These are phyloP conservation scores for Dryoscopus gambensis DNA, from an alignment of 2,113 vertebrate genomes.

Conservation along the genomic window DNA sequence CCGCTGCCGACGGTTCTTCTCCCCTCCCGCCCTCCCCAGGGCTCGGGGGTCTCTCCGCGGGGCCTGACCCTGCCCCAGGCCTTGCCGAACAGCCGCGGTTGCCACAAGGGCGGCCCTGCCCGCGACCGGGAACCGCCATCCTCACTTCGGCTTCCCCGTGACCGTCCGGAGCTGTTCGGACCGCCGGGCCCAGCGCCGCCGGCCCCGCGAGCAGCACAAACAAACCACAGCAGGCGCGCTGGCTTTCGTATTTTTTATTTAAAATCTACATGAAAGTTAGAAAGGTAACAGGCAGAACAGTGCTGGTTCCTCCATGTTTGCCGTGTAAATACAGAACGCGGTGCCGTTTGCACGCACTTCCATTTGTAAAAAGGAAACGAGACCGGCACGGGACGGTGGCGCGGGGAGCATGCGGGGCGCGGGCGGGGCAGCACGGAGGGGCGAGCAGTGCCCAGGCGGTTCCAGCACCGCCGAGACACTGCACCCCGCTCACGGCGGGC, in stretches of 20 bases:
- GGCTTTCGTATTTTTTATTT: constrained; percentile 63
- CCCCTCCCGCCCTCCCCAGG: too few relatives aligned
- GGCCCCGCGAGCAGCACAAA: not conserved
- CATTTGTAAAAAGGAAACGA: not conserved
- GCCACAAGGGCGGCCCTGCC: not conserved
- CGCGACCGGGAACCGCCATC: not conserved
- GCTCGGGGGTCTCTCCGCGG: not conserved
- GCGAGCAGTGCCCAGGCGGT: not conserved
- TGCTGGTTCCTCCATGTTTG: constrained; percentile 21
- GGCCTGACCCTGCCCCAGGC: too few relatives aligned
- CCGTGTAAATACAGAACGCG: not conserved
- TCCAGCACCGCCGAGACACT: not conserved
- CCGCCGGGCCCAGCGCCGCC: too few relatives aligned
- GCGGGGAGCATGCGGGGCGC: not conserved
- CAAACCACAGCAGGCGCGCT: not conserved
- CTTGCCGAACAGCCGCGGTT: not conserved
- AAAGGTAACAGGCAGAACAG: constrained; percentile 59
- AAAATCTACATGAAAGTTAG: constrained; percentile 66
- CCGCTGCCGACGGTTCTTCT: too few relatives aligned
- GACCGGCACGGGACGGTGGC: not conserved
- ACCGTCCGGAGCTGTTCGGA: not conserved
- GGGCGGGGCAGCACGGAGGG: not conserved
- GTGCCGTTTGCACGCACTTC: not conserved
- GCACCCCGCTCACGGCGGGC: not conserved
- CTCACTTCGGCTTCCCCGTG: not conserved